Evolutionary conservation across 2,113 vertebrate species (phyloP), one percentile per base, ranked within the genome.

Genomic region (Platysternon megacephalum): DNA sequence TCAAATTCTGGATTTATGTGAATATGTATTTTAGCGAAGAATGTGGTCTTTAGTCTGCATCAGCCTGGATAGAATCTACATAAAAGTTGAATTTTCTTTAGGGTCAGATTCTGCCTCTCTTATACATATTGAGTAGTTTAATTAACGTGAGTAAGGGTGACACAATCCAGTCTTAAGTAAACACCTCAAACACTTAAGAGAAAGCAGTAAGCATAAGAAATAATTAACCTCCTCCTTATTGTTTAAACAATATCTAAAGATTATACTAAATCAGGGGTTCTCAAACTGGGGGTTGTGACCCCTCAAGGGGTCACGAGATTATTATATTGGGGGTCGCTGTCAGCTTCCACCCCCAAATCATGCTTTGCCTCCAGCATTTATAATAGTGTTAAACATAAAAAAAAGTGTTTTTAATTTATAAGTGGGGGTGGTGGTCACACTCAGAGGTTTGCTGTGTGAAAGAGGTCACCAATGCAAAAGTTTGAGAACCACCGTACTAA

Each of bases 111-210:
- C 32, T 11, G 3, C 19, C 58, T 19, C 32, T 87, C 88, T 53
- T 79, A 10, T 42, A 55, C 35, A 21, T 21, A 56, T 49, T 24
- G 32, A 80, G 17, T n/a, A 86, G 5, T 17, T 74, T 5, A 86
- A 78, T 6, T 84, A 68, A 74, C 11, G n/a, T 42, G 68, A 72
- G 19, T 44, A 74, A 8, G 32, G 32, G 39, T 87, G 65, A 42
- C 58, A 58, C 14, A 53, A 35, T 76, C 72, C 5, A 8, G 28
- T 80, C 79, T 84, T 53, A 0, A 0, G 9, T 35, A 4, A 19
- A 65, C 52, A 76, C n/a, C 79, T 56, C 29, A 14, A 51, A 84
- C 93, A 92, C 26, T 84, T 13, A 28, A 2, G 35, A 46, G 88
- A 79, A 83, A 93, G n/a, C 1, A 79, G 28, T 26, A 86, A 56